Base-by-base conservation (phyloP, 2,113 vertebrate species). In the Condylura cristata region DNA sequence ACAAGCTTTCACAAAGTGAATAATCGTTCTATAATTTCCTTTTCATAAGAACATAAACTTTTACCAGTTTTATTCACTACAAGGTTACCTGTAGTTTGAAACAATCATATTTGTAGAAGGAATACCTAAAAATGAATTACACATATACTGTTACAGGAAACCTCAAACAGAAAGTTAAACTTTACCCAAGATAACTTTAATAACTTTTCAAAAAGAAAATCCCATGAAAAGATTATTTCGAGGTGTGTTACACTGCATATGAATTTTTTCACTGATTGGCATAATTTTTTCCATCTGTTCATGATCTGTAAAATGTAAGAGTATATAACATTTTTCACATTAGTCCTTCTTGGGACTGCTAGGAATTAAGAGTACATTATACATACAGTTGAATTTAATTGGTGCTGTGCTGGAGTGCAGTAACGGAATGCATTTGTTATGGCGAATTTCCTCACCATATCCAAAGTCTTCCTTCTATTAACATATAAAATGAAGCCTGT, bases 271-370 rank as follows among this genome's bases (percentile, higher is more conserved):
- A 93, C 84, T 17, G 32, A 90, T 76, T 83, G 87, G 74, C 66
- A 70, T 90, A 92, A 93, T 86, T 92, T 91, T 90, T 96, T 80
- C 92, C 92, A 96, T 86, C 86, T 97, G 95, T 86, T 94, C 39
- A 34, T 76, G 34, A 93, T 84, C 48, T 17, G 11, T 61, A 84
- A 63, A 18, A 93, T 94, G 28, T 93, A 96, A 89, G 86, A 58
- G n/a, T 81, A 83, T 79, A 76, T 82, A 96, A 63, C 80, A 95
- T 74, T 94, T 97, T 96, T 94, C 81, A 93, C 51, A 81, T 92
- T 84, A 86, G 58, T 89, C 44, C 41, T 96, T 92, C 87, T 58
- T 63, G 79, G 51, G 86, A 83, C 95, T 91, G 78, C 89, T 83
- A 90, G 93, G 79, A 96, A 95, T 97, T 93, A 94, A 79, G 70